Percentiles rank a stretch among this genome's conserved stretches.
Conservation (phyloP, 2,888 invertebrate species). For the Allacma fusca region DNA sequence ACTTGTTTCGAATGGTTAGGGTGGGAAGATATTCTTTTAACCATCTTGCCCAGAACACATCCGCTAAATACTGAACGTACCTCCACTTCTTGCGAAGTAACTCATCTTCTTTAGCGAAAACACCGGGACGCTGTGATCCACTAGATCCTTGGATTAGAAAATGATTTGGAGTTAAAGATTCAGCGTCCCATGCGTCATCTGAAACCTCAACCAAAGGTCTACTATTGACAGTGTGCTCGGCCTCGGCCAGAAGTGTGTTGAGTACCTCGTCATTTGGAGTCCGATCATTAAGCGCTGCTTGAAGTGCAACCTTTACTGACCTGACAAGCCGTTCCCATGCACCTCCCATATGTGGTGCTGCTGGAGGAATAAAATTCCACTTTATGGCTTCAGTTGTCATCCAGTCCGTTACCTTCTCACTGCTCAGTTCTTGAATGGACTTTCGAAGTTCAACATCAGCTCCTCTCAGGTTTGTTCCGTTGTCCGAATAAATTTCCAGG, state of each 20-base stretch:
- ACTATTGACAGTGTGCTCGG: conserved; percentile 57
- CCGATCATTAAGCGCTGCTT: conserved; percentile 29
- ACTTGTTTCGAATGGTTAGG: too few species aligned
- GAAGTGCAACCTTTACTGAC: conserved; percentile 35
- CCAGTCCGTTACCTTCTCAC: neutral
- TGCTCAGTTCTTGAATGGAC: neutral
- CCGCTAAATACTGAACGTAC: conserved; percentile 47
- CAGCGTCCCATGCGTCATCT: conserved; percentile 55
- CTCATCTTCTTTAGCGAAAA: conserved; percentile 19
- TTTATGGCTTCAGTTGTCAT: neutral
- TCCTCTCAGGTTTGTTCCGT: conserved; percentile 35
- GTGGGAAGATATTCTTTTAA: conserved; percentile 54
- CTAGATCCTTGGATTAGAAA: conserved; percentile 60
- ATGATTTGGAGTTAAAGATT: conserved; percentile 62
- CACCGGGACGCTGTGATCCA: conserved; percentile 47
- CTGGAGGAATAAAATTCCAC: conserved; percentile 42
- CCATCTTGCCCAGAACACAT: conserved; percentile 55
- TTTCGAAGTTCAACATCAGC: conserved; percentile 25
- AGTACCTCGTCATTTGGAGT: conserved; percentile 41
- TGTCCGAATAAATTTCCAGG: conserved; percentile 1
- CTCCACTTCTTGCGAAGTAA: conserved; percentile 45
- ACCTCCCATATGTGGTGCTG: conserved; percentile 42
- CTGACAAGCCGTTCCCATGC: conserved; percentile 39
- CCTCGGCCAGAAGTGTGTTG: conserved; percentile 39
- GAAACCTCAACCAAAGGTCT: conserved; percentile 60